A percentile compares a stretch with the other conserved stretches of the same genome.
Evolutionary conservation across 1,140 invertebrate genomes (phyloP).

Genomic region (Riptortus pedestris): DNA sequence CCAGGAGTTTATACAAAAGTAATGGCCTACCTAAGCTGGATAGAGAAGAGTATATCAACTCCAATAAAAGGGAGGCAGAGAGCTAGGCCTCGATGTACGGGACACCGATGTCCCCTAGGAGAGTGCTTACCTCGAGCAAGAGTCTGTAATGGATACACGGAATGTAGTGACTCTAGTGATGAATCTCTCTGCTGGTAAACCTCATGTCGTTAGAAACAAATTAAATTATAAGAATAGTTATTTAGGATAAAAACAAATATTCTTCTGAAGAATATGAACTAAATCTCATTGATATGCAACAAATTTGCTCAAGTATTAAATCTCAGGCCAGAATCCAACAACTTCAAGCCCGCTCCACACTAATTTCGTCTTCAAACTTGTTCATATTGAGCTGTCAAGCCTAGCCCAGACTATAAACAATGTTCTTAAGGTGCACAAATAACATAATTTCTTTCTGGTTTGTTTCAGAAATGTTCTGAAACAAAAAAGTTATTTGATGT

Average conservation of each 20-base stretch:
- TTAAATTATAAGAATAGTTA: not conserved
- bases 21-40: conserved; percentile 64
- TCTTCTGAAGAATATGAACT: no score
- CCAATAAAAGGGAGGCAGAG: not conserved
- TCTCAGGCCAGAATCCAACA: not conserved
- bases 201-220: not conserved
- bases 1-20: conserved; percentile 85
- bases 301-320: no score
- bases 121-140: conserved; percentile 58
- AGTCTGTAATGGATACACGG: conserved; percentile 63
- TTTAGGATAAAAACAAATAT: not conserved
- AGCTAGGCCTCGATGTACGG: conserved; percentile 42
- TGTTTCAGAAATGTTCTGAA: no score
- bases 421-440: no score
- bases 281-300: no score
- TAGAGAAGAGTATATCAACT: conserved; percentile 35
- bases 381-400: no score
- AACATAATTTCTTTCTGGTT: no score
- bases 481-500: no score
- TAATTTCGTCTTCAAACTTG: not conserved
- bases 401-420: no score
- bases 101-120: conserved; percentile 61
- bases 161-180: conserved; percentile 63
- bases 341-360: not conserved
- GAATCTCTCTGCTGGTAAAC: conserved; percentile 41